A percentile compares a stretch with the other conserved stretches of the same genome.
Conservation (phyloP, 2,797 vertebrate species). For the Microctenopoma stevenorrisi region DNA sequence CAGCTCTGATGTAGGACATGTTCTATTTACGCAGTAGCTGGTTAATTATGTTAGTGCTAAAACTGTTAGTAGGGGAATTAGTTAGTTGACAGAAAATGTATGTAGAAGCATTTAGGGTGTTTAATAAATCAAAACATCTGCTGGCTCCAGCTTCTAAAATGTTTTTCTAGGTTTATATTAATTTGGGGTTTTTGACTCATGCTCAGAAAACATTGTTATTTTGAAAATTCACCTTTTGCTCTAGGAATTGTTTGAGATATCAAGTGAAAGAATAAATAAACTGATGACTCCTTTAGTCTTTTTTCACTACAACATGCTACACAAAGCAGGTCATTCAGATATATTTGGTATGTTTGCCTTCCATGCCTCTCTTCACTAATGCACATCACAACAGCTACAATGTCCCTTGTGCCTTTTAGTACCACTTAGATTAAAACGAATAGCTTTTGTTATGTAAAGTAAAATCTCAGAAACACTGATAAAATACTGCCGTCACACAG, state of each 20-base stretch:
- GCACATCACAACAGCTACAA: slow-evolving; percentile 28
- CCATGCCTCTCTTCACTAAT: slow-evolving; percentile 15
- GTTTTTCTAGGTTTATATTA: background rate
- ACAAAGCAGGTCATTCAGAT: background rate
- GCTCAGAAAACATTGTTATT: background rate
- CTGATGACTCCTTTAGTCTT: no score
- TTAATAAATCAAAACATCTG: background rate
- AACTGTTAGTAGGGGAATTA: background rate
- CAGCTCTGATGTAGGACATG: slow-evolving; percentile 26
- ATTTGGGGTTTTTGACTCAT: slow-evolving; percentile 1
- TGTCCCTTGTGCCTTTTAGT: slow-evolving; percentile 46
- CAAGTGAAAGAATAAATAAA: background rate
- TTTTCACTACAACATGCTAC: no score
- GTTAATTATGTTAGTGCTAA: slow-evolving; percentile 45
- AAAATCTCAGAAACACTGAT: slow-evolving; percentile 41
- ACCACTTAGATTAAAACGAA: slow-evolving; percentile 62
- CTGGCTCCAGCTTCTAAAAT: background rate
- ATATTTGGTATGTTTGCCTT: slow-evolving; percentile 1
- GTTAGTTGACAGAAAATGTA: background rate
- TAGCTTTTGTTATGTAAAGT: slow-evolving; percentile 66
- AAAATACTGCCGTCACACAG: slow-evolving; percentile 35
- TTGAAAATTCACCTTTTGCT: no score
- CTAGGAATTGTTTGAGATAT: background rate
- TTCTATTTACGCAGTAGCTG: slow-evolving; percentile 14
- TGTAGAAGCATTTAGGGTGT: background rate